phyloP scores from a whole-genome alignment of 1,140 invertebrate species.

The Tenebrio molitor region DNA sequence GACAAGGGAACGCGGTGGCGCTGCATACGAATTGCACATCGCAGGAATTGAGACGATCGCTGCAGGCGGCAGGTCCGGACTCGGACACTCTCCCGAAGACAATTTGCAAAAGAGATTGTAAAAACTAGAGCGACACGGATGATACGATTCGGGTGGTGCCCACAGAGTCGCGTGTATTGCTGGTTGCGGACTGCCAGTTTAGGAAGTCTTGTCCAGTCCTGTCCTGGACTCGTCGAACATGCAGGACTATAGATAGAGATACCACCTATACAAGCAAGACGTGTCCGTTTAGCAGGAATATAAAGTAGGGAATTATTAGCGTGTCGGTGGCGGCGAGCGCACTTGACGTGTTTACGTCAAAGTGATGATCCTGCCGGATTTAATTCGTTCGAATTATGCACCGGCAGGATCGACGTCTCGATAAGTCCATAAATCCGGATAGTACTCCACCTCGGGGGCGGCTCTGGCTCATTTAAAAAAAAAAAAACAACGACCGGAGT shows the following conservation, averaged over 20 bases:
- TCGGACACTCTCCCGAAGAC: not conserved
- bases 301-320: slow-evolving; percentile 49
- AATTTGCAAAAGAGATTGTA: too few relatives aligned
- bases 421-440: not conserved
- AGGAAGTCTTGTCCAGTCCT: too few relatives aligned
- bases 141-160: not conserved
- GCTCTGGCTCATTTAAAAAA: not conserved
- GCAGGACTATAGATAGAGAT: slow-evolving; percentile 15
- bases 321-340: not conserved
- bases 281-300: slow-evolving; percentile 48
- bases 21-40: slow-evolving; percentile 51
- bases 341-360: slow-evolving; percentile 34
- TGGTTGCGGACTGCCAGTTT: too few relatives aligned
- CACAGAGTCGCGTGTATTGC: too few relatives aligned
- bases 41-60: slow-evolving; percentile 37
- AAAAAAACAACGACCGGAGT: slow-evolving; percentile 3
- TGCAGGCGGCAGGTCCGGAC: not conserved
- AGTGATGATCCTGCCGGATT: slow-evolving; percentile 25
- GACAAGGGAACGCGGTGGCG: slow-evolving; percentile 37
- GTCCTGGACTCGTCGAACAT: not conserved
- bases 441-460: not conserved
- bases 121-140: too few relatives aligned
- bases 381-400: slow-evolving; percentile 16
- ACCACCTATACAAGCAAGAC: slow-evolving; percentile 30
- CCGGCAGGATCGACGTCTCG: not conserved